Evolutionary conservation across 2,888 invertebrate genomes (phyloP).

Genomic region (Cotesia congregata): DNA sequence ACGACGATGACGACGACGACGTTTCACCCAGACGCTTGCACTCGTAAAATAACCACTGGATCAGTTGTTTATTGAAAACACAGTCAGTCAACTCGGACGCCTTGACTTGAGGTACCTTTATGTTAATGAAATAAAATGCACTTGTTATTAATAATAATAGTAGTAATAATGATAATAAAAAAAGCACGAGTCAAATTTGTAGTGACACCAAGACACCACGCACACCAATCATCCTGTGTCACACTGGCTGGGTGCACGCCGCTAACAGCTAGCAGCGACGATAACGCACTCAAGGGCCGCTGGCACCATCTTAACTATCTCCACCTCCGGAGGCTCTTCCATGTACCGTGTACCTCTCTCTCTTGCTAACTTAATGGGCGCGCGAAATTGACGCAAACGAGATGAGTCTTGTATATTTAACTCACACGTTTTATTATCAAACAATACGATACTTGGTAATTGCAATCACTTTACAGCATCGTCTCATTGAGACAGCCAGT

Average conservation of each 20-base stretch:
- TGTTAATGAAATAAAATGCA: conserved; percentile 14
- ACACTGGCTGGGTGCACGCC: conserved; percentile 68
- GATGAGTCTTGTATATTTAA: conserved; percentile 43
- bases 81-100: not conserved
- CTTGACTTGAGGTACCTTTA: not conserved
- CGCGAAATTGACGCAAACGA: conserved; percentile 55
- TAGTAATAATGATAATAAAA: conserved; percentile 4
- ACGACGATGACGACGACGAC: conserved; percentile 38
- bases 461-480: conserved; percentile 33
- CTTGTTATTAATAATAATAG: not conserved
- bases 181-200: conserved; percentile 43
- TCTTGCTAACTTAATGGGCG: conserved; percentile 52
- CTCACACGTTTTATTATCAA: conserved; percentile 38
- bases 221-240: conserved; percentile 54
- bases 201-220: conserved; percentile 46
- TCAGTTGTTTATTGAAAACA: conserved; percentile 9
- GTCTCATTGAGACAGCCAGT: conserved; percentile 22
- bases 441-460: conserved; percentile 38
- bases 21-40: conserved; percentile 38
- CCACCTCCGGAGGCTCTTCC: conserved; percentile 45
- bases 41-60: not conserved
- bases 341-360: conserved; percentile 32
- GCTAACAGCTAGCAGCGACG: conserved; percentile 61
- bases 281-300: conserved; percentile 62
- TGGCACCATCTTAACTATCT: conserved; percentile 62